These are phyloP conservation scores for Aphis craccivora DNA, from an alignment of 1,140 invertebrate genomes.

Conservation along the genomic window DNA sequence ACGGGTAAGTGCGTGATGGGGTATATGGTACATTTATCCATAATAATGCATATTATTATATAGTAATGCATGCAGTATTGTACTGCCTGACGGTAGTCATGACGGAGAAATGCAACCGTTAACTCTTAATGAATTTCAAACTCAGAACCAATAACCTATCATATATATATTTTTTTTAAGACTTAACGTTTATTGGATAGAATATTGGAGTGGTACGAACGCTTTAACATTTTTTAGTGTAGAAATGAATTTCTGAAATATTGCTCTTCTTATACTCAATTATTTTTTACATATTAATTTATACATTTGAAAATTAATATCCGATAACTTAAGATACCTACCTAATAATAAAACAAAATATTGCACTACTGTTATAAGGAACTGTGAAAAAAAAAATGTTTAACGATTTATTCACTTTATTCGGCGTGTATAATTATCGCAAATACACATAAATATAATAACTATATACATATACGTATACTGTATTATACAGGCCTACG, in stretches of 20 bases:
- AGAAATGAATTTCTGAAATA: not conserved
- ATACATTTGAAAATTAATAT: not conserved
- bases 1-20: constrained; percentile 58
- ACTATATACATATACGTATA: no score
- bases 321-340: not conserved
- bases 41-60: not conserved
- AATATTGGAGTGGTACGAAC: not conserved
- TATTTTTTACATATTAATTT: not conserved
- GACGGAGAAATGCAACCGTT: not conserved
- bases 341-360: not conserved
- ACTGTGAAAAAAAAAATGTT: not conserved
- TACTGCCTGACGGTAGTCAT: not conserved
- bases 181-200: not conserved
- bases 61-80: not conserved
- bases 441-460: not conserved
- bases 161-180: not conserved
- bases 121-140: not conserved
- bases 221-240: not conserved
- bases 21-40: not conserved
- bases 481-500: not conserved
- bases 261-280: not conserved
- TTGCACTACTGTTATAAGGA: not conserved
- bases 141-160: not conserved
- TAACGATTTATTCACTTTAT: not conserved
- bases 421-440: not conserved